A percentile compares a stretch with the other conserved stretches of the same genome.
Conservation (phyloP, 2,888 invertebrate species). For the Noctuana brunneofusca region DNA sequence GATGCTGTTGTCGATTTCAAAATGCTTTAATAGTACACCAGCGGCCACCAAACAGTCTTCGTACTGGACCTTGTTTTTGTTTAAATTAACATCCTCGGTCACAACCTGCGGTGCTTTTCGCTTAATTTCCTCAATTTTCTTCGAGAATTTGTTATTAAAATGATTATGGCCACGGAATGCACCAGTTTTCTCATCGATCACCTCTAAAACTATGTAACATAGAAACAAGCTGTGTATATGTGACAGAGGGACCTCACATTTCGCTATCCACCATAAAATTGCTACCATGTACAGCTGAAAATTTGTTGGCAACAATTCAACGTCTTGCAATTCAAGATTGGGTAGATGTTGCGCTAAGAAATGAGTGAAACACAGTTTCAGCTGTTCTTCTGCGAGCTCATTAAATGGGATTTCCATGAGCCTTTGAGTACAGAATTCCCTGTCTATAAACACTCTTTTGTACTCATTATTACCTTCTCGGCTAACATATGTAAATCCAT, state of each 20-base stretch:
- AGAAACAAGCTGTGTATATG: conserved; percentile 84
- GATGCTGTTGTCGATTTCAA: conserved; percentile 82
- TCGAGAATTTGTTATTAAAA: conserved; percentile 74
- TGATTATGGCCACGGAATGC: conserved; percentile 72
- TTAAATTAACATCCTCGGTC: conserved; percentile 58
- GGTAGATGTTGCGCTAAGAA: conserved; percentile 74
- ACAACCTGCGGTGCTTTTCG: conserved; percentile 40
- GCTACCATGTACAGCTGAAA: conserved; percentile 84
- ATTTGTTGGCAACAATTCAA: conserved; percentile 77
- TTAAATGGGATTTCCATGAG: conserved; percentile 49
- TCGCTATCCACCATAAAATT: conserved; percentile 83
- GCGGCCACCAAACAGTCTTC: conserved; percentile 84
- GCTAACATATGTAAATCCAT: conserved; percentile 63
- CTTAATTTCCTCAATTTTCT: conserved; percentile 61
- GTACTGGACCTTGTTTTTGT: conserved; percentile 76
- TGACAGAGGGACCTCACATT: conserved; percentile 64
- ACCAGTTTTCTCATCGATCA: conserved; percentile 83
- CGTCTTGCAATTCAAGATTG: conserved; percentile 52
- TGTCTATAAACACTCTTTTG: conserved; percentile 55
- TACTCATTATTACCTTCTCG: conserved; percentile 61
- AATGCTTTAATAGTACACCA: conserved; percentile 82
- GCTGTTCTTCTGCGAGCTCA: conserved; percentile 55
- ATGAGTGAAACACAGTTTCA: conserved; percentile 67
- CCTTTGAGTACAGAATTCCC: conserved; percentile 52
- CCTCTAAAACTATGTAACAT: conserved; percentile 81